Percentiles rank a stretch among this genome's conserved stretches.
phyloP scores from a whole-genome alignment of 2,113 vertebrate species.

The Lichenostomus cassidix region DNA sequence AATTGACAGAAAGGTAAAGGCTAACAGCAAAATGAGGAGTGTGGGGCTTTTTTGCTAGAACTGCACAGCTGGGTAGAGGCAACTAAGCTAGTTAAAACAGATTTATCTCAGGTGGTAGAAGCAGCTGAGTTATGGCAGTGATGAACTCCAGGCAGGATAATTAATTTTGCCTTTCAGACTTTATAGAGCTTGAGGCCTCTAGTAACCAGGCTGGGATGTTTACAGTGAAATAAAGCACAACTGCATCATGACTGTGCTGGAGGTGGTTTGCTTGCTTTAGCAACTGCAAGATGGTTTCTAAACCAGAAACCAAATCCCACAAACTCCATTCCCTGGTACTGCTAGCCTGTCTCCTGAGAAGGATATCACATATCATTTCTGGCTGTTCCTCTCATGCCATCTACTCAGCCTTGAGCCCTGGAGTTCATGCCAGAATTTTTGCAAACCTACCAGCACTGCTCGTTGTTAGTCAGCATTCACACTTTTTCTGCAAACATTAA shows the following conservation, averaged over 20 bases:
- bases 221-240: not conserved
- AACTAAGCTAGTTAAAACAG: not conserved
- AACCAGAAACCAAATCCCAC: not conserved
- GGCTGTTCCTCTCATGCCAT: not conserved
- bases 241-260: not conserved
- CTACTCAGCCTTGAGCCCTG: not conserved
- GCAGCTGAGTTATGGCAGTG: not conserved
- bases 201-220: not conserved
- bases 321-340: not conserved
- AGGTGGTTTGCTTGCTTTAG: not conserved
- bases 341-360: not conserved
- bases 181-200: not conserved
- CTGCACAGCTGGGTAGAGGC: not conserved
- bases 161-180: not conserved
- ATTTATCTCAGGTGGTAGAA: not conserved
- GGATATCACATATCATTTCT: not conserved
- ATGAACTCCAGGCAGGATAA: not conserved
- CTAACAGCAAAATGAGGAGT: not conserved
- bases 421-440: not conserved
- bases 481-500: not conserved
- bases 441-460: not conserved
- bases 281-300: not conserved
- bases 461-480: not conserved
- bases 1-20: not conserved
- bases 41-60: not conserved